These are phyloP conservation scores for Panopea generosa DNA, from an alignment of 2,888 invertebrate genomes.

Conservation along the genomic window DNA sequence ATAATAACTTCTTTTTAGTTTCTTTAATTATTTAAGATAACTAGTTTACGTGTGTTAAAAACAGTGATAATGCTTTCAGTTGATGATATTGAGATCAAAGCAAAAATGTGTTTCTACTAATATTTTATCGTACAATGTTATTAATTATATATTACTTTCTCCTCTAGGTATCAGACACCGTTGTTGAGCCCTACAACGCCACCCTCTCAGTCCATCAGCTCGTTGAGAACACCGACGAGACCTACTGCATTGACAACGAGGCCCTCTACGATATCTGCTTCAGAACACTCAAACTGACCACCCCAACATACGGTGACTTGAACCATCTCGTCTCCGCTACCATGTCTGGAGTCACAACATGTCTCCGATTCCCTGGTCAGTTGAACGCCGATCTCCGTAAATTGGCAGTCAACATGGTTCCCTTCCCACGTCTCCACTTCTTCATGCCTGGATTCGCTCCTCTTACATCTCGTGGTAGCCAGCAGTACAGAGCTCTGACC, in stretches of 20 bases:
- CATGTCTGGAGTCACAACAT: slow-evolving; percentile 55
- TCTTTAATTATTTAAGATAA: too few species aligned
- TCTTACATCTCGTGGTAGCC: slow-evolving; percentile 83
- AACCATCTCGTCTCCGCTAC: slow-evolving; percentile 87
- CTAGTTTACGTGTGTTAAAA: too few species aligned
- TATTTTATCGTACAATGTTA: too few species aligned
- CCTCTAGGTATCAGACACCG: slow-evolving; percentile 90
- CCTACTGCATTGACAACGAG: slow-evolving; percentile 87
- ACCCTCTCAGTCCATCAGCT: slow-evolving; percentile 89
- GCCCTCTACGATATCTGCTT: slow-evolving; percentile 93
- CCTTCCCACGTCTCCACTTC: slow-evolving; percentile 76
- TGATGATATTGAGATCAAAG: too few species aligned
- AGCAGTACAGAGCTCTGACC: slow-evolving; percentile 83
- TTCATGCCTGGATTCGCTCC: slow-evolving; percentile 85
- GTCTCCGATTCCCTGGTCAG: slow-evolving; percentile 56
- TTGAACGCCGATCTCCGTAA: slow-evolving; percentile 54
- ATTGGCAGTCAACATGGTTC: slow-evolving; percentile 53
- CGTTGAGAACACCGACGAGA: slow-evolving; percentile 86
- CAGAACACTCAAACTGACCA: slow-evolving; percentile 92
- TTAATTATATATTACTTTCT: slow-evolving; percentile 4
- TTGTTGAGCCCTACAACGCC: slow-evolving; percentile 91
- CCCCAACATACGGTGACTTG: slow-evolving; percentile 96
- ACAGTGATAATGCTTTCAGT: too few species aligned
- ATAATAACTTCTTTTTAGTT: too few species aligned
- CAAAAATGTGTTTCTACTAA: too few species aligned